Base-by-base conservation (phyloP, 2,888 invertebrate genomes). In the Adela reaumurella region DNA sequence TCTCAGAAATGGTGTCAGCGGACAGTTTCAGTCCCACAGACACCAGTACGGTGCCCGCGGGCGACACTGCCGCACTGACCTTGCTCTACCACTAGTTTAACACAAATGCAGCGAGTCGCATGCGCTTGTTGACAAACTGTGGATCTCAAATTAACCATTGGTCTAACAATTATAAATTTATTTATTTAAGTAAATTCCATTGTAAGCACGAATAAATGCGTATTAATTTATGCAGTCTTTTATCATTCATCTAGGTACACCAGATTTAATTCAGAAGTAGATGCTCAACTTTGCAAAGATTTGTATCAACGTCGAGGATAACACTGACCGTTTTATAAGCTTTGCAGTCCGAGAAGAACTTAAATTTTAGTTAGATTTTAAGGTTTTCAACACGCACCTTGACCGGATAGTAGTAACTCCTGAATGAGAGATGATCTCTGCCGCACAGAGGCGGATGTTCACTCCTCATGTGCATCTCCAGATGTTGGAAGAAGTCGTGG, bases 391-490 rank as follows among this genome's bases (percentile, higher is more conserved):
- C n/a, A 52, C 70, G 67, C 61, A 93, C 93, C 85, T 96, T 96
- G 28, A 97, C 93, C 29, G 99, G 97, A 67, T 93, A 97, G 73
- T 98, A 98, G 63, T 95, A 97, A 52, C 97, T 97, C 59, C 99
- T 85, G 73, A 91, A 99, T 0, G 97, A 94, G 20, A 99, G 81
- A 70, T 99, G 99, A 71, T 99, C 99, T 17, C 99, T 82, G 1
- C 99, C 99, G 73, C 97, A 97, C 0, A 99, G 74, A 0, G 99
- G 97, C 0, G 96, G 85, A 71, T 97, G 92, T 70, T 99, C 98
- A 55, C 95, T 93, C 47, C 99, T 82, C 95, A 99, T 95, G 68
- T 99, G 97, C 98, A 99, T 99, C 72, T 99, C 99, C 54, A 99
- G 79, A 74, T 98, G 97, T 65, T 98, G 97, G 80, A 99, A 99